These are phyloP conservation scores for Gryllus bimaculatus DNA, from an alignment of 1,140 invertebrate genomes.

Conservation along the genomic window DNA sequence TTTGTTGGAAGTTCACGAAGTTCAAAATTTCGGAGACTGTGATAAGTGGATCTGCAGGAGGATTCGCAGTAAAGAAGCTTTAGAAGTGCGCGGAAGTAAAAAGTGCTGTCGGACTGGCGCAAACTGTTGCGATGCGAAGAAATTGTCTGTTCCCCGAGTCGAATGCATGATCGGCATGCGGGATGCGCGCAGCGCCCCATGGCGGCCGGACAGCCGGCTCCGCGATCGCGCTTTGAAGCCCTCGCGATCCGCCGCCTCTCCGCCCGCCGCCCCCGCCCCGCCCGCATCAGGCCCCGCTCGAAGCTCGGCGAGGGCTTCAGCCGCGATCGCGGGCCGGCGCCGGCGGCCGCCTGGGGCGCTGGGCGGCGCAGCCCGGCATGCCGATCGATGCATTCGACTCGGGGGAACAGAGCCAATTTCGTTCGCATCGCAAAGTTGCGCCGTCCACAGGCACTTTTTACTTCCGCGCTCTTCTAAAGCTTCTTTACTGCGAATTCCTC, in stretches of 20 bases:
- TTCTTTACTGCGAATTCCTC: not conserved
- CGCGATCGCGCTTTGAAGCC: no score
- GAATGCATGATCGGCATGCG: not conserved
- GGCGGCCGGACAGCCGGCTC: no score
- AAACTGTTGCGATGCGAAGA: slow-evolving; percentile 3
- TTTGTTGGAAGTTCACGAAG: not conserved
- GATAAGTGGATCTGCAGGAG: slow-evolving; percentile 3
- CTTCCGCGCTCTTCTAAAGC: not conserved
- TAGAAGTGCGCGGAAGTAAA: not conserved
- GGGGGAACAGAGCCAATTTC: not conserved
- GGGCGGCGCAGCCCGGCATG: no score
- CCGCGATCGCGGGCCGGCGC: no score
- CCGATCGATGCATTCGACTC: not conserved
- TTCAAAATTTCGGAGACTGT: not conserved
- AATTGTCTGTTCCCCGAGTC: not conserved
- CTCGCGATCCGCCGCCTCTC: no score
- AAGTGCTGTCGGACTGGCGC: not conserved
- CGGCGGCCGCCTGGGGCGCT: no score
- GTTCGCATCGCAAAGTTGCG: not conserved
- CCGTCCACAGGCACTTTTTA: not conserved
- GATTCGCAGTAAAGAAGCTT: not conserved
- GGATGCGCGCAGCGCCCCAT: no score
- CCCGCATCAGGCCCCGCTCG: no score
- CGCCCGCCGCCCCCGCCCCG: no score
- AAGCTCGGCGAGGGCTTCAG: no score